Base-by-base conservation (phyloP, 2,797 vertebrate genomes). In the Mastacembelus armatus region DNA sequence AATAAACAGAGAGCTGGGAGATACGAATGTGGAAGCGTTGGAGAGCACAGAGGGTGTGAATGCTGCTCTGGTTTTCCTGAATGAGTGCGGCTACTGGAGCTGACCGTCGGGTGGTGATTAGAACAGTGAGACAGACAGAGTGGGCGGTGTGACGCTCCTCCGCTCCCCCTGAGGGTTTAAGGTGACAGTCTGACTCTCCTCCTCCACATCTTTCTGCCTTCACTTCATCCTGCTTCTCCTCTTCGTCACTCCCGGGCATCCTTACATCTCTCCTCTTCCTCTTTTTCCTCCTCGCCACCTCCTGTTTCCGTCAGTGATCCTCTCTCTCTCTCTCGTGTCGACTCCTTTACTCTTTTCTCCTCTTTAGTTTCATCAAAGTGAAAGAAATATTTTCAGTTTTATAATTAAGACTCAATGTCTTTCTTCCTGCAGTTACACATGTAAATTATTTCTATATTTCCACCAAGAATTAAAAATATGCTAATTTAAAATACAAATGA, bases 81-180 rank as follows among this genome's bases (percentile, higher is more conserved):
- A 54, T 22, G 59, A 60, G 55, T 43, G 3, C 47, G 35, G 40
- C 62, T 26, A 15, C 1, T 33, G 30, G 59, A 8, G 24, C 54
- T 55, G 35, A 22, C 24, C 2, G 2, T 1, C 29, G 36, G 12
- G 48, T 21, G 44, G 27, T 65, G 65, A 72, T 69, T 65, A 67
- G 59, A 66, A 51, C 21, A 64, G 55, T 16, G 63, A 71, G 56
- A 61, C 7, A n/a, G 30, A 49, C 32, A 5, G 22, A 64, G 70
- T 14, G 10, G 5, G 62, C 1, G 59, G 3, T 38, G 12, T 35
- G 66, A 82, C 73, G 76, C 63, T 79, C 76, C 68, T 79, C 58
- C 60, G 14, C 71, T 69, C 69, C 74, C 73, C 80, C 74, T 0
- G 30, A 49, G 61, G 77, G 65, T 36, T 42, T 0, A 71, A 67